Evolutionary conservation across 2,113 vertebrate genomes (phyloP), one percentile per base, ranked within the genome.

Genomic region (Hydrochoerus hydrochaeris): DNA sequence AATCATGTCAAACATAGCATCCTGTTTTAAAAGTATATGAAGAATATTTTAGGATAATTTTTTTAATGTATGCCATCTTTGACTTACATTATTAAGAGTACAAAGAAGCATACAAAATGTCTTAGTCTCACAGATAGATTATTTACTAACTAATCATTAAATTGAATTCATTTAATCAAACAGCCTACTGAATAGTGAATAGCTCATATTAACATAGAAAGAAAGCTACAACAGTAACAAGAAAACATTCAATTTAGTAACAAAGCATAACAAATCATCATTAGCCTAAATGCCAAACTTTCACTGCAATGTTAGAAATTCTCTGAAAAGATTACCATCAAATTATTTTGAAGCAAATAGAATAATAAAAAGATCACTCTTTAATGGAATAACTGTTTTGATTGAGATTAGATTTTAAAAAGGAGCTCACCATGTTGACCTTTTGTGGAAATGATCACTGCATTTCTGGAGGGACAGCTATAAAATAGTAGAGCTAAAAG

Each of bases 201-300:
- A 78, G 8, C 5, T 83, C n/a, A 78, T 69, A 86, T 52, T 65
- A 90, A 57, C 32, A 84, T 44, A 35, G 24, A 54, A 80, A 35
- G 24, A 54, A 80, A 41, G 7, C 2, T 13, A 82, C 3, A 26
- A 52, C 57, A 82, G 24, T 78, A 90, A 62, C 1, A 87, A 90
- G 28, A 28, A 28, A 94, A 69, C 13, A 41, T 69, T 57, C 54
- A 90, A 38, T 54, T 92, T 92, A 92, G 32, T 92, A 71, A 69
- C 60, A 95, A 95, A 84, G 46, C 30, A 71, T 38, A 96, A 94
- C 14, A 58, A 87, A 65, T 89, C 17, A 91, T 86, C 19, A 60
- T 94, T 80, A 78, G 4, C 12, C 52, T 80, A 19, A 87, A 84
- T 3, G 11, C 54, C 10, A 13, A 73, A 65, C 44, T 60, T 95